A percentile compares a stretch with the other conserved stretches of the same genome.
phyloP scores from a whole-genome alignment of 1,140 invertebrate species.

The Dolichoris vasculosae region DNA sequence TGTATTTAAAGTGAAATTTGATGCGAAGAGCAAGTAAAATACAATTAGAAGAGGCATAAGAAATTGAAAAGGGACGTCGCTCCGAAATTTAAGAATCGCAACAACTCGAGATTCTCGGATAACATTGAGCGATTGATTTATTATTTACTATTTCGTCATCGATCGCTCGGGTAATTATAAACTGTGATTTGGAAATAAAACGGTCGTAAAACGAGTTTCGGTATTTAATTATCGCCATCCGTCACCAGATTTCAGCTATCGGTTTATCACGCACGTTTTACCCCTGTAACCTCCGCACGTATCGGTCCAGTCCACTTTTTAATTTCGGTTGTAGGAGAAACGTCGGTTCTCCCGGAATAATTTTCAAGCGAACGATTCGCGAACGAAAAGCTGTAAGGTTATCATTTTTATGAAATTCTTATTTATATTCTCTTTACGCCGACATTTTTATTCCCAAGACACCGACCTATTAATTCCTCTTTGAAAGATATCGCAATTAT shows the following conservation, averaged over 20 bases:
- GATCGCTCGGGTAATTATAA: conserved; percentile 71
- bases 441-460: background rate
- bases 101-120: conserved; percentile 63
- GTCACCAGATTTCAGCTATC: conserved; percentile 69
- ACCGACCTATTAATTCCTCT: conserved; percentile 4
- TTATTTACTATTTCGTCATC: no score
- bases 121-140: conserved; percentile 60
- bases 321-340: background rate
- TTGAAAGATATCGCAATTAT: background rate
- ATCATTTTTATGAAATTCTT: no score
- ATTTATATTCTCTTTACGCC: no score
- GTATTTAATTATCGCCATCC: conserved; percentile 73
- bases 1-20: background rate
- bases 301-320: background rate
- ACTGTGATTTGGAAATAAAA: conserved; percentile 59
- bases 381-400: no score
- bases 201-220: no score
- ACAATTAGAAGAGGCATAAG: no score
- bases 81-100: no score
- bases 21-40: no score
- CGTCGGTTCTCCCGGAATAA: no score
- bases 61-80: no score
- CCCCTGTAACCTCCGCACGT: conserved; percentile 35
- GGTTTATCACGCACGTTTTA: conserved; percentile 73
- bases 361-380: no score